These are phyloP conservation scores for Leptoclinus maculatus DNA, from an alignment of 2,797 vertebrate genomes.

Conservation along the genomic window DNA sequence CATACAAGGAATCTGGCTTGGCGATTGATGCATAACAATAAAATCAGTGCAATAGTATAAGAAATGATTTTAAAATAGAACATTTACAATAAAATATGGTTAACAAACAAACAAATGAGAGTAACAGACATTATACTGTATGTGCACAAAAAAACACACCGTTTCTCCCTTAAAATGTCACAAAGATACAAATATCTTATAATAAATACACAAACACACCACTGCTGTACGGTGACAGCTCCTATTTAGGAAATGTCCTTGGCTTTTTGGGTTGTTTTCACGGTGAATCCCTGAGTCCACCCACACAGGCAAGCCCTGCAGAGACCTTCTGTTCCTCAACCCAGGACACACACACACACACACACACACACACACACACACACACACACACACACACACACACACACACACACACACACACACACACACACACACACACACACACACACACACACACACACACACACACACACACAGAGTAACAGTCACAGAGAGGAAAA, in stretches of 20 bases:
- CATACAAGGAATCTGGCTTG: too few relatives aligned
- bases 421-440: slow-evolving; percentile 11
- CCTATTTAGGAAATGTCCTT: slow-evolving; percentile 85
- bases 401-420: slow-evolving; percentile 18
- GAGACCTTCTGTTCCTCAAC: slow-evolving; percentile 88
- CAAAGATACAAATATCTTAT: slow-evolving; percentile 15
- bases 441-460: neutral
- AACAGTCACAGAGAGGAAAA: slow-evolving; percentile 16
- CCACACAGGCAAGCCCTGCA: slow-evolving; percentile 87
- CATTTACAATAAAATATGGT: neutral
- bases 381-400: slow-evolving; percentile 12
- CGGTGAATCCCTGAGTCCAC: slow-evolving; percentile 88
- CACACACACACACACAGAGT: neutral
- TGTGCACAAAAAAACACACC: neutral
- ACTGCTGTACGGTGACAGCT: slow-evolving; percentile 51
- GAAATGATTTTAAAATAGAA: neutral
- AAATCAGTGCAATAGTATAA: neutral
- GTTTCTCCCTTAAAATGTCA: neutral
- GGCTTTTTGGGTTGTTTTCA: slow-evolving; percentile 84
- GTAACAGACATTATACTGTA: neutral
- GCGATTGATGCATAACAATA: too few relatives aligned
- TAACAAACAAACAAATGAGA: neutral
- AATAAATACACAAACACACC: slow-evolving; percentile 29
- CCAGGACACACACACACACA: slow-evolving; percentile 71
- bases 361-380: slow-evolving; percentile 5